A percentile compares a stretch with the other conserved stretches of the same genome.
Conservation (phyloP, 2,888 invertebrate genomes). For the Leuctra nigra region DNA sequence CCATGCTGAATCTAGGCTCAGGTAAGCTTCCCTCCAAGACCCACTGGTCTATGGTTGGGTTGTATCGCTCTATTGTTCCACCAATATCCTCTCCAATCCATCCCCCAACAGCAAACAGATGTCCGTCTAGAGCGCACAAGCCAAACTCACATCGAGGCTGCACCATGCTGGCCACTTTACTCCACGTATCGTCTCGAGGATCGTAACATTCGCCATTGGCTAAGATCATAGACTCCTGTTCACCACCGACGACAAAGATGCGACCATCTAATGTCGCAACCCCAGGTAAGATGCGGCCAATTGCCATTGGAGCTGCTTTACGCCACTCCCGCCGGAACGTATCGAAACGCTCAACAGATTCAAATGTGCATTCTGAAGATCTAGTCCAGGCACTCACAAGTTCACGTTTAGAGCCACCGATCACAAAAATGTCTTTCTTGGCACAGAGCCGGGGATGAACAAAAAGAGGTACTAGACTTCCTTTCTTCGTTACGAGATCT, state of each 20-base stretch:
- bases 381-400: constrained; percentile 61
- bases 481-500: constrained; percentile 60
- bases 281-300: constrained; percentile 82
- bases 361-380: constrained; percentile 74
- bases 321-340: constrained; percentile 71
- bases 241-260: constrained; percentile 88
- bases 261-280: constrained; percentile 76
- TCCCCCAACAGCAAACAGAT: constrained; percentile 83
- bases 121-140: constrained; percentile 73
- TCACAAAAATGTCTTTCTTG: constrained; percentile 78
- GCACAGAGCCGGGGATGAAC: constrained; percentile 78
- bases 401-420: constrained; percentile 83
- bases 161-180: constrained; percentile 56
- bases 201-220: constrained; percentile 82
- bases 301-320: constrained; percentile 71
- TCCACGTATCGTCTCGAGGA: constrained; percentile 56
- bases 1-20: constrained; percentile 86
- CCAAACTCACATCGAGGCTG: constrained; percentile 88
- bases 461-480: constrained; percentile 66
- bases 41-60: constrained; percentile 74
- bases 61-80: constrained; percentile 79
- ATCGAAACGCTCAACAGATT: constrained; percentile 78
- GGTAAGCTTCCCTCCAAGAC: constrained; percentile 68
- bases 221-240: constrained; percentile 81
- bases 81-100: constrained; percentile 92